phyloP scores from a whole-genome alignment of 2,797 vertebrate genomes.

The Malurus leucopterus region DNA sequence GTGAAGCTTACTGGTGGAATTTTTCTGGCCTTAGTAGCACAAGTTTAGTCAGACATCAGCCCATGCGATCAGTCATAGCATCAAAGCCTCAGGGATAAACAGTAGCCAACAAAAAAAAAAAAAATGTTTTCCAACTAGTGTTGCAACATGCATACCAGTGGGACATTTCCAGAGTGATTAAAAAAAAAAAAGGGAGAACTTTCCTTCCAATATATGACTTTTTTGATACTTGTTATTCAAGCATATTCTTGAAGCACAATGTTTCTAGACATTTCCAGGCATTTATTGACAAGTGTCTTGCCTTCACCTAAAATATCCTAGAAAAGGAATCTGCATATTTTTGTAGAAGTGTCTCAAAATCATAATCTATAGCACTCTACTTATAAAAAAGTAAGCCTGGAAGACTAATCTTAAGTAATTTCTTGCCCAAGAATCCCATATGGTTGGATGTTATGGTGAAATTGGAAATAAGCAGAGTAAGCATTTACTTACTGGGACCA shows the following conservation, averaged over 20 bases:
- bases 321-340: neutral
- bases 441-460: neutral
- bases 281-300: neutral
- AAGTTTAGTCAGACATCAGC: neutral
- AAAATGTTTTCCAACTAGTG: neutral
- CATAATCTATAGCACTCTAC: neutral
- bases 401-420: neutral
- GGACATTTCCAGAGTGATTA: neutral
- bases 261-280: neutral
- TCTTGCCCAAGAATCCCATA: neutral
- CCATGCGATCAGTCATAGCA: neutral
- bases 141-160: no score
- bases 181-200: neutral
- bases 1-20: neutral
- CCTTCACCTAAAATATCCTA: neutral
- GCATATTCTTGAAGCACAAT: neutral
- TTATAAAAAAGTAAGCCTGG: neutral
- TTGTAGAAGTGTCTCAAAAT: neutral
- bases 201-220: neutral
- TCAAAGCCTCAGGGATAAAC: neutral
- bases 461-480: neutral
- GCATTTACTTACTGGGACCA: neutral
- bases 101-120: fast-evolving
- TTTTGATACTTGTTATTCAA: neutral
- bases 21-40: neutral